A percentile compares a stretch with the other conserved stretches of the same genome.
These are phyloP conservation scores for Apogon talboti DNA, from an alignment of 2,797 vertebrate genomes.

Conservation along the genomic window DNA sequence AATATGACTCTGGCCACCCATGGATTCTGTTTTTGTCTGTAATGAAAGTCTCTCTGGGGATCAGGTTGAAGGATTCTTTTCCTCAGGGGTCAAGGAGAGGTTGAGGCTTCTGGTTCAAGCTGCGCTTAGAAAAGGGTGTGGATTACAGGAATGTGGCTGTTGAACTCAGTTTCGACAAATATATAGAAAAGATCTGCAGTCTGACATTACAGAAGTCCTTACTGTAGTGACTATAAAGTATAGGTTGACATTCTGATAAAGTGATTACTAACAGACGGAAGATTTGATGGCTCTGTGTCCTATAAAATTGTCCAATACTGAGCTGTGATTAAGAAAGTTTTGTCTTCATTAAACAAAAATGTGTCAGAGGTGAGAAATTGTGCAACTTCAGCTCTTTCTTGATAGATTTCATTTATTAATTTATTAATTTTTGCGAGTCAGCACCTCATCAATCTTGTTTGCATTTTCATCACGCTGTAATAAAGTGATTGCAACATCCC, in stretches of 20 bases:
- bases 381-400: neutral
- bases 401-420: neutral
- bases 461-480: slow-evolving; percentile 33
- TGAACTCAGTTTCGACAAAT: slow-evolving; percentile 52
- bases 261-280: neutral
- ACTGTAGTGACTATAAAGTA: slow-evolving; percentile 16
- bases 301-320: slow-evolving; percentile 11
- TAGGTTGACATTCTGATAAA: slow-evolving; percentile 19
- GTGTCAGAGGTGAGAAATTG: slow-evolving; percentile 5
- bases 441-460: slow-evolving; percentile 31
- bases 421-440: slow-evolving; percentile 25
- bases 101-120: slow-evolving; percentile 75
- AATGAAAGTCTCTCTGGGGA: slow-evolving; percentile 81
- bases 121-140: slow-evolving; percentile 72
- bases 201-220: slow-evolving; percentile 51
- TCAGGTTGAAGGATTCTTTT: slow-evolving; percentile 76
- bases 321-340: slow-evolving; percentile 15
- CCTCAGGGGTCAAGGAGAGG: slow-evolving; percentile 83
- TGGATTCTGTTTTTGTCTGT: slow-evolving; percentile 79
- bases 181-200: slow-evolving; percentile 48
- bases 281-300: neutral
- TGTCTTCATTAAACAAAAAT: slow-evolving; percentile 33
- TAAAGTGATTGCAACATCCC: slow-evolving; percentile 51
- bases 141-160: slow-evolving; percentile 76
- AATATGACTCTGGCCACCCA: slow-evolving; percentile 76